Conservation (phyloP, 2,797 vertebrate genomes). For the Peromyscus aztecus region DNA sequence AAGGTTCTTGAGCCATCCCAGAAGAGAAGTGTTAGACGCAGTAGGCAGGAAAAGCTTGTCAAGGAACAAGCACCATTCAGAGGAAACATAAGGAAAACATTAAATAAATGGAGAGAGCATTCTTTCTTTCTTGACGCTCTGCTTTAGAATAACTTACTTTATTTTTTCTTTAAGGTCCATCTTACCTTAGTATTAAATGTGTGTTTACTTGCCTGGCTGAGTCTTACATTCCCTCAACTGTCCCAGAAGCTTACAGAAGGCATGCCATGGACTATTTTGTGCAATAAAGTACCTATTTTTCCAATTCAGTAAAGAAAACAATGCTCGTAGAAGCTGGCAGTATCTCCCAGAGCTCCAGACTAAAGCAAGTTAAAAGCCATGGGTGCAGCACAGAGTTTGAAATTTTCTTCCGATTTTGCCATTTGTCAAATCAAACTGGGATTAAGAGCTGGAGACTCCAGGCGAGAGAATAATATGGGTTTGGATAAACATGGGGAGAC, state of each 20-base stretch:
- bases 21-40: constrained; percentile 79
- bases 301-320: constrained; percentile 61
- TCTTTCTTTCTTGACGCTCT: constrained; percentile 81
- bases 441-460: constrained; percentile 25
- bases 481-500: constrained; percentile 25
- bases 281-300: constrained; percentile 16
- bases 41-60: constrained; percentile 83
- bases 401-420: constrained; percentile 64
- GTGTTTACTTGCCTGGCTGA: constrained; percentile 74
- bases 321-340: constrained; percentile 54
- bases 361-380: constrained; percentile 67
- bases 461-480: constrained; percentile 37
- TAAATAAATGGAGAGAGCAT: constrained; percentile 83
- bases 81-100: constrained; percentile 89
- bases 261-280: constrained; percentile 65
- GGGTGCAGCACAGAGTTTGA: constrained; percentile 42
- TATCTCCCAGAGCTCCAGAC: constrained; percentile 17
- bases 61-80: constrained; percentile 72
- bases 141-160: constrained; percentile 77
- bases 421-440: constrained; percentile 25
- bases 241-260: constrained; percentile 54
- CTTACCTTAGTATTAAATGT: constrained; percentile 70
- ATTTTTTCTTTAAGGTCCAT: constrained; percentile 62
- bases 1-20: constrained; percentile 67
- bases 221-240: constrained; percentile 47